Evolutionary conservation across 2,888 invertebrate species (phyloP), one percentile per base, ranked within the genome.

Genomic region (Alloplasta piceator): DNA sequence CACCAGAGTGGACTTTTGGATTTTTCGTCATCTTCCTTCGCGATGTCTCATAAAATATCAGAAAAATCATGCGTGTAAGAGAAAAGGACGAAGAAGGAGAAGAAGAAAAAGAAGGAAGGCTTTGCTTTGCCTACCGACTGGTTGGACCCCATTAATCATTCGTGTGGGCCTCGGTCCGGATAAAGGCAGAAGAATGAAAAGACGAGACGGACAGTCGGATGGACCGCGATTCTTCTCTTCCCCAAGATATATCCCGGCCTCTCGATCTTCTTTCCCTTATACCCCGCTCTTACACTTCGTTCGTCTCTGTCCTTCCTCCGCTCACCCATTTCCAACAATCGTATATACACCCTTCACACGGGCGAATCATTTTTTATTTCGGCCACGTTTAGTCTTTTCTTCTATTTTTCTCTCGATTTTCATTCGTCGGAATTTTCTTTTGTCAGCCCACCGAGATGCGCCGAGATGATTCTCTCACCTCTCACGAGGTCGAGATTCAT

Each of bases 61-160:
- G 72, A 83, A 80, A 52, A 84, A 82, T 77, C 66, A 64, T 71
- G 38, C 36, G 64, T 50, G 41, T 64, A 14, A 38, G 55, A 14
- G 55, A 36, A n/a, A 39, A 14, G 52, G 43, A 58, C 38, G 52
- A 39, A 12, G 56, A 43, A 63, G 77, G 48, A 50, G 61, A 43
- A 39, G 50, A 50, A 52, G 61, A 48, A 68, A 64, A n/a, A 73
- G 76, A 70, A 73, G 63, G 63, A 48, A 72, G 79, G 73, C 79
- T 63, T 64, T 50, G 83, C 80, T 86, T 74, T 82, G 84, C 82
- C 82, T 80, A 73, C 71, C 26, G 73, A 76, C 83, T 74, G 78
- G 77, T 64, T 82, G 91, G 88, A 89, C 89, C 26, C 87, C 91
- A 92, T 92, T 92, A 92, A 92, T 91, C 91, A 91, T 91, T 86